These are phyloP conservation scores for Orchestia grillus DNA, from an alignment of 1,140 invertebrate genomes.

Conservation along the genomic window DNA sequence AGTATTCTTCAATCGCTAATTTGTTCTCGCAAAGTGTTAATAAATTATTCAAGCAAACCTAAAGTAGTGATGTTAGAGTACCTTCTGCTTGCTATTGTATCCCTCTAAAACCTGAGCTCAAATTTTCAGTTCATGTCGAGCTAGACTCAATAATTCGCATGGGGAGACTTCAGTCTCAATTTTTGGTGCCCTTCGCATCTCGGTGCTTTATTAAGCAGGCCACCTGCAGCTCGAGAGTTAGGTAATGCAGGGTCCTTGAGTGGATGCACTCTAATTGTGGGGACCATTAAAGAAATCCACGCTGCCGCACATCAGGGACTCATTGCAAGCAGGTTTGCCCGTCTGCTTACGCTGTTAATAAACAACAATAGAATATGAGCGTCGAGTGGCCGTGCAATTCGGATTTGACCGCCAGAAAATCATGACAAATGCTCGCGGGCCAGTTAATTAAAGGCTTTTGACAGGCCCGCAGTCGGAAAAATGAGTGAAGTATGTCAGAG, in stretches of 20 bases:
- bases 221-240: background rate
- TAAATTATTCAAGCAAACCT: background rate
- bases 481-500: constrained; percentile 21
- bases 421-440: background rate
- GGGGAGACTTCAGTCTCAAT: background rate
- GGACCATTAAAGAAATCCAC: background rate
- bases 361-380: background rate
- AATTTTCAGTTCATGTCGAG: background rate
- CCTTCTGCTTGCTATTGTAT: background rate
- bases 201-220: background rate
- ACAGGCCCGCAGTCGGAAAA: background rate
- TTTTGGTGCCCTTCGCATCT: background rate
- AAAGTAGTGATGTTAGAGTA: background rate
- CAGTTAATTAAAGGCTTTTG: constrained; percentile 26
- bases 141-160: background rate
- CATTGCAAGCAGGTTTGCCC: background rate
- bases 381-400: background rate
- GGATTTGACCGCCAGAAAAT: constrained; percentile 5
- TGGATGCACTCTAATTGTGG: background rate
- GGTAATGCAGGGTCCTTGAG: background rate
- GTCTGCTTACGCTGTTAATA: background rate
- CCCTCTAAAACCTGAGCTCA: background rate
- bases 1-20: background rate
- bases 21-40: background rate
- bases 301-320: background rate